Base-by-base conservation (phyloP, 1,140 invertebrate species). In the Hermetia illucens region DNA sequence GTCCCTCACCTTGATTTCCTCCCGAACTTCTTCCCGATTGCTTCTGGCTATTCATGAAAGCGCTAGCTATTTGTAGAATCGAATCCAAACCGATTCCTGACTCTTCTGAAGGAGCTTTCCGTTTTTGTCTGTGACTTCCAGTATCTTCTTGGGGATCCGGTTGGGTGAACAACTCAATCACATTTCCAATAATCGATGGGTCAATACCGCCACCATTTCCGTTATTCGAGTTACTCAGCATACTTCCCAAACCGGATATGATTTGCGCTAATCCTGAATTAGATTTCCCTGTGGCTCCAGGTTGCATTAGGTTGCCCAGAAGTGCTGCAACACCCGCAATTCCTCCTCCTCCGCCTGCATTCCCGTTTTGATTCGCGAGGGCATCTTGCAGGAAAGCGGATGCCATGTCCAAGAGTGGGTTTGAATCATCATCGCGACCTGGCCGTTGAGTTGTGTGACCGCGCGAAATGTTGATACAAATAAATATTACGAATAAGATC, bases 51-150 rank as follows among this genome's bases (percentile, higher is more conserved):
- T 69, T 67, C 40, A 76, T 49, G 24, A 79, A 68, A 25, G 69
- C 65, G 8, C 71, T 74, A 0, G 75, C 76, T 10, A 79, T 47
- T 40, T 62, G 69, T 3, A 80, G 32, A 20, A 80, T 61, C n/a
- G 65, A 64, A 5, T 71, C 69, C 22, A 72, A 58, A 39, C 55
- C 53, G 45, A 57, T 50, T 18, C 55, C 55, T 4, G 51, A 43
- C 4, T 51, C 44, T 29, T 43, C 24, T 9, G 20, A 19, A 20
- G 24, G 21, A 25, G 21, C 24, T 10, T 27, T 3, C 2, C 16
- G 31, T 21, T 33, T 25, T 13, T 19, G 8, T n/a, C 45, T 45
- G 20, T 48, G 51, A 19, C 20, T 21, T 13, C 5, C 17, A 8
- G 40, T 25, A 27, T 52, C 51, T 4, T 58, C 49, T 35, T 51